Base-by-base conservation (phyloP, 2,888 invertebrate species). In the Apoderus coryli region DNA sequence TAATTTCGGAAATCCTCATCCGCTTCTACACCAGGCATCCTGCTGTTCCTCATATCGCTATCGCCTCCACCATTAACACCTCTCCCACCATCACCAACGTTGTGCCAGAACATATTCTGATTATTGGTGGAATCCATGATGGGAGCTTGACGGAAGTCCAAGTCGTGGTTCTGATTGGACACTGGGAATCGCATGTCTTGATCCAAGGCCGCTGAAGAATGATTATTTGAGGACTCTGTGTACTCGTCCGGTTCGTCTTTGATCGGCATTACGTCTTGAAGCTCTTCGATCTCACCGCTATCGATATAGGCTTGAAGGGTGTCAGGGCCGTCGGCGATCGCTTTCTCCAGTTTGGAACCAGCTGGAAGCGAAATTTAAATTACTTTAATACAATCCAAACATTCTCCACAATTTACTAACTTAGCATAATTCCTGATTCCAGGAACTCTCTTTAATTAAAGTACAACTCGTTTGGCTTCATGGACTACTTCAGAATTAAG, bases 271-370 rank as follows among this genome's bases (percentile, higher is more conserved):
- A 81, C 74, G 52, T 82, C 82, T 33, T 73, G 70, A 16, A 85
- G 53, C 48, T 85, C 81, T 49, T 81, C 81, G 39, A 86, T 69
- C 54, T 79, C 81, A 7, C 85, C 85, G 2, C 79, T 74, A 42
- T 76, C 74, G 16, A 85, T 76, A 44, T 73, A 76, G 48, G 73
- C 77, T 49, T 79, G 78, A 11, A 86, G 61, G 23, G 78, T 75
- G 29, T 79, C 69, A 9, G 77, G 73, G 4, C 85, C 85, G 46
- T 81, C 79, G 10, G 71, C 63, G 41, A 85, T 80, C 4, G 77
- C 81, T 41, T 72, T 68, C 46, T 79, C 77, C 29, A 86, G 54
- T 48, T 74, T 74, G 7, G 82, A 79, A 16, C 79, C 81, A 26
- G 79, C 73, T 69, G 49, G 10, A 56, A 19, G n/a, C n/a, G n/a